Evolutionary conservation across 1,140 invertebrate genomes (phyloP), one percentile per base, ranked within the genome.

Genomic region (Drosophila punjabiensis): DNA sequence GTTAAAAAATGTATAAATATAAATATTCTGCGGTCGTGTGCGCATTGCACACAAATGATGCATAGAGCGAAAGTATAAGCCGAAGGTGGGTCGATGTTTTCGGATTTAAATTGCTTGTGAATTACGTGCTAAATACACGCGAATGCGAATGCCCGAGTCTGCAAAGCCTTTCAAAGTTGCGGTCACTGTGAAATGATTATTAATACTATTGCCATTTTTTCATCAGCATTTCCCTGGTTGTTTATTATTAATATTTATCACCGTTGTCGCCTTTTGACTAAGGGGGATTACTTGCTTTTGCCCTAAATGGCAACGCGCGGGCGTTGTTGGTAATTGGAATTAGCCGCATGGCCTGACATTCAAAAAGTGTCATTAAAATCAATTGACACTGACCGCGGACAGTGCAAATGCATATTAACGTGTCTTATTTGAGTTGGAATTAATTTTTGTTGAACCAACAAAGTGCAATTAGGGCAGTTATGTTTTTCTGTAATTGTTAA

Each of bases 51-150:
- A 59, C 55, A 79, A 79, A 79, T 79, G 76, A 59, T 70, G 75
- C 76, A 69, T 79, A 65, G 63, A 77, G 63, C 13, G 39, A 47
- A 45, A 32, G 64, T 77, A 55, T 53, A 65, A 53, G 33, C 35
- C 32, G 35, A 30, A 64, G 61, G 53, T 50, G 30, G 66, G n/a
- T 33, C 30, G 32, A 43, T 62, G 45, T 37, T 53, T 75, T 60
- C 62, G 53, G 41, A 50, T 62, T 85, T 82, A 85, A 89, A 89
- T 90, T 82, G 86, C 82, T 84, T 90, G 85, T 67, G 76, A 89
- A 89, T 82, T 86, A 86, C 88, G 85, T 90, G 85, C 61, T 82
- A 89, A 88, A 88, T 80, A 60, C 70, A 71, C 79, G 50, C 32
- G 33, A 43, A 60, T 24, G 3, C 74, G n/a, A n/a, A n/a, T n/a